Percentiles rank a stretch among this genome's conserved stretches.
Conservation (phyloP, 2,113 vertebrate species). For the Formicarius rufipectus region DNA sequence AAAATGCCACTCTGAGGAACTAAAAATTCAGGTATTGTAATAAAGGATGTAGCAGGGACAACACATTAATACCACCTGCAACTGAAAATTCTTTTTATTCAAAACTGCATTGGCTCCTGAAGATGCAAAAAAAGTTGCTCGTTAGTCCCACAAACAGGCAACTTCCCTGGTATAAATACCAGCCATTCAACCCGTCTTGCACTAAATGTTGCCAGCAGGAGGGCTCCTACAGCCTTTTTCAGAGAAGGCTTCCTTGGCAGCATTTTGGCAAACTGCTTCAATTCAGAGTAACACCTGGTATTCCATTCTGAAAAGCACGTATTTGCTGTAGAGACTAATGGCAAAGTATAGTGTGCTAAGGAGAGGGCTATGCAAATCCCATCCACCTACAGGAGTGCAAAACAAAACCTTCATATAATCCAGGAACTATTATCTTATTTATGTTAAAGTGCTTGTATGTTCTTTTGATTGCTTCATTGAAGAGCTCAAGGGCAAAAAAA, state of each 20-base stretch:
- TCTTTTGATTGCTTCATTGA: neutral
- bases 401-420: neutral
- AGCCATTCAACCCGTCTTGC: neutral
- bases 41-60: neutral
- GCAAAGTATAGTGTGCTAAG: neutral
- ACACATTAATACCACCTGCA: neutral
- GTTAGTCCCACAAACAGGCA: neutral
- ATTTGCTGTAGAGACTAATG: neutral
- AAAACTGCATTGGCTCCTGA: accelerated
- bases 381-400: neutral
- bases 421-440: neutral
- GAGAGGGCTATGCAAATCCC: constrained; percentile 19
- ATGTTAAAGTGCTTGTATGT: neutral
- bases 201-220: neutral
- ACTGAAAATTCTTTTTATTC: neutral
- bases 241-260: neutral
- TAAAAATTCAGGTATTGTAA: neutral
- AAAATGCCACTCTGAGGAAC: neutral
- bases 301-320: neutral
- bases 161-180: neutral
- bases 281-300: neutral
- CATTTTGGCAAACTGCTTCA: neutral
- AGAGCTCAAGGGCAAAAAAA: neutral
- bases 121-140: neutral
- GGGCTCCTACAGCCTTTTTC: neutral